Percentiles rank a stretch among this genome's conserved stretches.
Conservation (phyloP, 2,797 vertebrate genomes). For the Falco columbarius region DNA sequence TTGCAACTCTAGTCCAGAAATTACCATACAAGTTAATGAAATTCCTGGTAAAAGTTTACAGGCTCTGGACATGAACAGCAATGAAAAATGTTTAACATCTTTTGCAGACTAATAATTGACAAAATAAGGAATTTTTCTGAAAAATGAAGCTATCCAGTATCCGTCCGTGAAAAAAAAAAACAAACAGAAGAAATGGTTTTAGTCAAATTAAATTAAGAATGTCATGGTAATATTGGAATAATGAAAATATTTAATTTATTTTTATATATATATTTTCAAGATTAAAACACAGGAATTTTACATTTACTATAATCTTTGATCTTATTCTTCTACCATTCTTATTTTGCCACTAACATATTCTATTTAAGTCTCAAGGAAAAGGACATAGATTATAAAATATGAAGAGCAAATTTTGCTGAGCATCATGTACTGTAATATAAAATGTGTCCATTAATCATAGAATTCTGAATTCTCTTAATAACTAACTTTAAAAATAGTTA, state of each 20-base stretch:
- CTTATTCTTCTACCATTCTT: background rate
- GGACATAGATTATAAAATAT: background rate
- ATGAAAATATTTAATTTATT: background rate
- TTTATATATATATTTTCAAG: background rate
- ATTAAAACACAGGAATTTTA: background rate
- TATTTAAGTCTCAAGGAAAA: background rate
- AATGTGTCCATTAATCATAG: background rate
- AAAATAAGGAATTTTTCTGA: background rate
- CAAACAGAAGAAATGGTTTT: background rate
- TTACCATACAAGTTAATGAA: background rate
- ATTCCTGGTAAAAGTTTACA: background rate
- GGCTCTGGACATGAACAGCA: background rate
- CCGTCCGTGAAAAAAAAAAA: fast-evolving
- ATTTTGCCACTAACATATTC: background rate
- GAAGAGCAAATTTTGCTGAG: background rate
- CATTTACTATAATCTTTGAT: background rate
- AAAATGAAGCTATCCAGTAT: background rate
- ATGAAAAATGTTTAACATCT: background rate
- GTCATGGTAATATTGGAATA: background rate
- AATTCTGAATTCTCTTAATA: background rate
- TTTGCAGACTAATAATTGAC: background rate
- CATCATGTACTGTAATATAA: background rate
- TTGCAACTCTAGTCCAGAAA: background rate
- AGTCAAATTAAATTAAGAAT: background rate
- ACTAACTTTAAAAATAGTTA: background rate